Conservation (phyloP, 2,113 vertebrate species). For the Oriolus oriolus region DNA sequence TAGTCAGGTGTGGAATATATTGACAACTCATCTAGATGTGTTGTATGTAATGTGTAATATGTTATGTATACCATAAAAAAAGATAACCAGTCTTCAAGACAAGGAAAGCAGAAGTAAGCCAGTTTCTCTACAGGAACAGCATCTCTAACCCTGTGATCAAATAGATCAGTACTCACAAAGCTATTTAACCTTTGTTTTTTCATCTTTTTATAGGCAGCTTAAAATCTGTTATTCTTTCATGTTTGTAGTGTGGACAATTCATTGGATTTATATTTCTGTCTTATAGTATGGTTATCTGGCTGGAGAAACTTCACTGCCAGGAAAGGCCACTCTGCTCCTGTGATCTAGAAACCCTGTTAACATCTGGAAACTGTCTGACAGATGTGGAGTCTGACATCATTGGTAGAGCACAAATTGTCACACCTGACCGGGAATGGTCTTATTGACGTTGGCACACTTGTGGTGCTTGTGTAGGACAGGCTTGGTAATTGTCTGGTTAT, state of each 20-base stretch:
- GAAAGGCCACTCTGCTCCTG: background rate
- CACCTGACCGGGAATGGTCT: background rate
- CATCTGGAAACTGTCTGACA: background rate
- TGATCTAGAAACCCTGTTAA: background rate
- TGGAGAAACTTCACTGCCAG: background rate
- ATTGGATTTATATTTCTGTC: background rate
- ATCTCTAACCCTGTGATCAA: background rate
- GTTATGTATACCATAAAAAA: background rate
- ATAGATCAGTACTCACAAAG: background rate
- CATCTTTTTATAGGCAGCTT: background rate
- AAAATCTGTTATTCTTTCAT: background rate
- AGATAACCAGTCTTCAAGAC: background rate
- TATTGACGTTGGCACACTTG: background rate
- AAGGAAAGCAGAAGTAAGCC: background rate
- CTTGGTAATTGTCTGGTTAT: background rate
- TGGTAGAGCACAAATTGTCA: background rate
- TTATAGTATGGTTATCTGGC: background rate
- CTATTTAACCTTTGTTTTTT: background rate
- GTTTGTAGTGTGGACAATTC: background rate
- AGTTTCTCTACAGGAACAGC: background rate
- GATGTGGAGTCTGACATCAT: background rate
- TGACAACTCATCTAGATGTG: background rate
- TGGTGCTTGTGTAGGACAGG: background rate
- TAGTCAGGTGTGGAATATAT: background rate
- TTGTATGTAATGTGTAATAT: background rate